Evolutionary conservation across 1,140 invertebrate genomes (phyloP).

Genomic region (Hirudo medicinalis): DNA sequence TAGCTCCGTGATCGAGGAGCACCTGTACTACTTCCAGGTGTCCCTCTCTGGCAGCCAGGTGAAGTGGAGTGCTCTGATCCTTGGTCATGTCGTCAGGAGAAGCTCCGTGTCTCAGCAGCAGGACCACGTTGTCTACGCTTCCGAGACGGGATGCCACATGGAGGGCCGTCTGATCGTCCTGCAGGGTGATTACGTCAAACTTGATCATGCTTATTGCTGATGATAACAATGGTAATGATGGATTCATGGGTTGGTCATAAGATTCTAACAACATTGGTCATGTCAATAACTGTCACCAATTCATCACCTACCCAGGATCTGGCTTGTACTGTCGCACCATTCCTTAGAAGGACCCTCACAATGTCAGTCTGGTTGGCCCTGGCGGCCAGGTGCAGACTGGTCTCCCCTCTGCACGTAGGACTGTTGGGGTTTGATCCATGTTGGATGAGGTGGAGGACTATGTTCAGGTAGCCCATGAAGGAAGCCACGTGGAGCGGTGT

Average conservation of each 20-base stretch:
- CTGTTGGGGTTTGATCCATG: conserved; percentile 28
- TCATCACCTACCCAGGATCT: conserved; percentile 59
- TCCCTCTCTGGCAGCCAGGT: conserved; percentile 53
- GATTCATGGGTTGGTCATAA: neutral
- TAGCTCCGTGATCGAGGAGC: neutral
- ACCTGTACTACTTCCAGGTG: conserved; percentile 8
- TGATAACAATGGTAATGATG: neutral
- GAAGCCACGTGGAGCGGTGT: conserved; percentile 91
- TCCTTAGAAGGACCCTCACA: conserved; percentile 78
- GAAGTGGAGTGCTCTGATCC: conserved; percentile 74
- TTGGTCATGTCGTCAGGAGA: neutral
- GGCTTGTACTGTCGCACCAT: conserved; percentile 83
- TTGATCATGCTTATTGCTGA: neutral
- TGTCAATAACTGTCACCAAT: too few relatives aligned
- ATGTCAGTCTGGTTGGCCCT: conserved; percentile 95
- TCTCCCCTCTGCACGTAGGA: conserved; percentile 65
- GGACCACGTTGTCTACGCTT: neutral
- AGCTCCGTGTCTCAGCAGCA: conserved; percentile 11
- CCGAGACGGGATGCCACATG: conserved; percentile 12
- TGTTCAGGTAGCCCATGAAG: conserved; percentile 88
- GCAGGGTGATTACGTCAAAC: neutral
- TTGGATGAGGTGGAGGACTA: conserved; percentile 63
- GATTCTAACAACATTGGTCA: too few relatives aligned
- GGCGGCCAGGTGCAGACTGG: conserved; percentile 86
- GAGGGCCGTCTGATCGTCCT: conserved; percentile 12